Evolutionary conservation across 1,140 invertebrate species (phyloP), one percentile per base, ranked within the genome.

Genomic region (Matsumurasca onukii): DNA sequence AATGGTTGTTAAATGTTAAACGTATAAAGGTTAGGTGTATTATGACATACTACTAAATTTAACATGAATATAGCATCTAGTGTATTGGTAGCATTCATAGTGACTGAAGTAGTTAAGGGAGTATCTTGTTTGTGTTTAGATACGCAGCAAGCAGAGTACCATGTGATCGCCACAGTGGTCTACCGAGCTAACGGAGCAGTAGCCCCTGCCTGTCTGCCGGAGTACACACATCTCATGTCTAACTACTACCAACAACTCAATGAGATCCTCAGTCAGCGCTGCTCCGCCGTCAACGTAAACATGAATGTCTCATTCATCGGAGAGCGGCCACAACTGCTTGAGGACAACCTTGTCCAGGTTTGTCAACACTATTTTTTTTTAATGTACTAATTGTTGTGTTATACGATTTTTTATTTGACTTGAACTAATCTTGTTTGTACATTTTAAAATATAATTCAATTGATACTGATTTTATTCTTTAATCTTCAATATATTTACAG

Each of bases 281-380:
- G 96, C 80, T 97, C 94, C 0, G 93, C 92, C 27, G 91, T 98
- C 1, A 96, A 95, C 77, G 93, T 98, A 0, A 93, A 95, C 74
- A 97, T 97, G 85, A 95, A 96, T 76, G 94, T 97, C 1, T 91
- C 91, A 0, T 96, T 98, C 74, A 83, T 94, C 0, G 89, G 91
- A 74, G 89, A 91, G 1, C 85, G 88, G 74, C 90, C 93, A 48
- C 82, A 80, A 65, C 78, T 94, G 20, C 73, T 91, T 0, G 91
- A 94, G 77, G 92, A 95, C 77, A 95, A 95, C 78, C 87, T 94
- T 45, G 86, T 95, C 0, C 89, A 91, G 76, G 81, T 83, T 69
- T 72, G 25, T 31, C 29, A 17, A 5, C 17, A 25, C 12, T 55
- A 12, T 45, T 9, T 12, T 45, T 12, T 20, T 51, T 51, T 51